These are phyloP conservation scores for Notothenia coriiceps DNA, from an alignment of 2,113 vertebrate species.

Conservation along the genomic window DNA sequence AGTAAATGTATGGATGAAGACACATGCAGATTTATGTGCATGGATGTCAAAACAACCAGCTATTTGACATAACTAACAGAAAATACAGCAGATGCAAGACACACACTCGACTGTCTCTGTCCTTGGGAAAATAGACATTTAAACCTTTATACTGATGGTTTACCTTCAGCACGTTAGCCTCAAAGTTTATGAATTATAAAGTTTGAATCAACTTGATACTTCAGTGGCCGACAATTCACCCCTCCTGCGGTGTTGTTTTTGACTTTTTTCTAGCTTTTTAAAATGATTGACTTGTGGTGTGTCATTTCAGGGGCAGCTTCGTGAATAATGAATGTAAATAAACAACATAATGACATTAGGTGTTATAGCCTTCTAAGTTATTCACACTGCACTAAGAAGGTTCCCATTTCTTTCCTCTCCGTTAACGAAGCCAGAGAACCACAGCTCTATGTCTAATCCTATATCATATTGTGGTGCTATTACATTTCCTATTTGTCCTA, in stretches of 20 bases:
- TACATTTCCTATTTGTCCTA: constrained; percentile 16
- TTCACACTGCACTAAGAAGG: not conserved
- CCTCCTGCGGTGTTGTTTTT: not conserved
- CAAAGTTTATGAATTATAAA: constrained; percentile 7
- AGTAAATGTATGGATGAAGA: not conserved
- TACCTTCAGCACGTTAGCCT: not conserved
- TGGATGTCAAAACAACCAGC: not conserved
- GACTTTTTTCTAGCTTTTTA: not conserved
- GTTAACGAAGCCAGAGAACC: constrained; percentile 12
- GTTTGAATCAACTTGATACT: constrained; percentile 25
- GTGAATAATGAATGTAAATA: constrained; percentile 30
- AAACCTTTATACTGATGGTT: not conserved
- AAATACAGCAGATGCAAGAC: not conserved
- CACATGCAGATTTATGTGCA: not conserved
- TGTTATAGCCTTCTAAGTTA: not conserved
- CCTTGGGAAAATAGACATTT: too few relatives aligned
- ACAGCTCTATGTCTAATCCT: constrained; percentile 31
- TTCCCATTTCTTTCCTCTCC: constrained; percentile 1
- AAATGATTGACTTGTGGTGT: constrained; percentile 8
- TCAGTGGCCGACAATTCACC: not conserved
- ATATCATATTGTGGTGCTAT: constrained; percentile 32
- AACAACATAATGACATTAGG: not conserved
- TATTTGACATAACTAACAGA: constrained; percentile 40
- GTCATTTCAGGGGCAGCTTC: not conserved
- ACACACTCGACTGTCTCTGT: too few relatives aligned